These are phyloP conservation scores for Perodicticus potto DNA, from an alignment of 2,797 vertebrate genomes.

Conservation along the genomic window DNA sequence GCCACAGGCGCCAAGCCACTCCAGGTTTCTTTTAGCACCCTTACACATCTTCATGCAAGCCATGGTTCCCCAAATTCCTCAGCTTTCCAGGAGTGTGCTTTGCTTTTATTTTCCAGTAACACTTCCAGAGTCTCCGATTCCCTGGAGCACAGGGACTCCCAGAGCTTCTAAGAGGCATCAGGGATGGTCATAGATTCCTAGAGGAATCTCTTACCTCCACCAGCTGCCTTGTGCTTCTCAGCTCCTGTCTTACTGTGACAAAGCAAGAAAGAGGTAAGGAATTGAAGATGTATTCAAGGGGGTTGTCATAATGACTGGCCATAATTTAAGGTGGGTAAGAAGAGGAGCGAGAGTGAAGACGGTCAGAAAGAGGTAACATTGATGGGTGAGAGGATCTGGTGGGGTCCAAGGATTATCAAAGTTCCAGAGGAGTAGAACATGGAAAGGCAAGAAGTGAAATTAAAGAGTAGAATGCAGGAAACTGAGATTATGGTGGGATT, in stretches of 20 bases:
- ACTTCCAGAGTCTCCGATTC: too few species aligned
- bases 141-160: not conserved
- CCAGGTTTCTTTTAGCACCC: not conserved
- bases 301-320: not conserved
- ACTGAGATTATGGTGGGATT: not conserved
- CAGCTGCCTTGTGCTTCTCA: not conserved
- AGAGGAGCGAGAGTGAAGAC: not conserved
- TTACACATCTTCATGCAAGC: not conserved
- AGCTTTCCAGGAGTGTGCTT: not conserved
- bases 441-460: not conserved
- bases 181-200: not conserved
- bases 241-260: not conserved
- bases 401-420: not conserved
- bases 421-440: not conserved
- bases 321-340: not conserved
- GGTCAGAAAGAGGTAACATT: not conserved
- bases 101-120: not conserved
- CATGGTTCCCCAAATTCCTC: not conserved
- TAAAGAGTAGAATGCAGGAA: not conserved
- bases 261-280: not conserved
- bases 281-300: rapidly evolving
- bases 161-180: not conserved
- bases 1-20: too few species aligned
- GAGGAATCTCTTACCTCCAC: not conserved
- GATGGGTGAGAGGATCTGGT: not conserved